phyloP scores from a whole-genome alignment of 2,797 vertebrate genomes.

The Tiaroga cobitis region DNA sequence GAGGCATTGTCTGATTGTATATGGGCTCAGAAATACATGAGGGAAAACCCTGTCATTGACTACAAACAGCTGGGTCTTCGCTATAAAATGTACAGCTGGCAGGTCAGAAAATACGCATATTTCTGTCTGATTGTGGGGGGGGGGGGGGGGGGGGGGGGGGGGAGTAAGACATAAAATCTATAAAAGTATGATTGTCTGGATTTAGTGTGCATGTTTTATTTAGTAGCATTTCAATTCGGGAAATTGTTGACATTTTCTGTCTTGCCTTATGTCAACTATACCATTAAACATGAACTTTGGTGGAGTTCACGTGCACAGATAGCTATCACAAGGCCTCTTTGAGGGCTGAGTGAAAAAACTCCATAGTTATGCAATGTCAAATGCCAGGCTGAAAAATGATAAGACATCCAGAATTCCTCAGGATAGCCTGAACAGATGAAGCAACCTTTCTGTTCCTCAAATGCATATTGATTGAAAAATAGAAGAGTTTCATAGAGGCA shows the following conservation, averaged over 20 bases:
- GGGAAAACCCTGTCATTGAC: slow-evolving; percentile 85
- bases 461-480: background rate
- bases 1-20: slow-evolving; percentile 85
- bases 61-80: slow-evolving; percentile 90
- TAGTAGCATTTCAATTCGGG: background rate
- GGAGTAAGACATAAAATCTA: background rate
- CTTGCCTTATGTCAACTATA: slow-evolving; percentile 46
- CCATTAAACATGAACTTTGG: slow-evolving; percentile 16
- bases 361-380: slow-evolving; percentile 41
- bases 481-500: background rate
- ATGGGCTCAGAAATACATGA: slow-evolving; percentile 83
- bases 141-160: too few species aligned
- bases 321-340: slow-evolving; percentile 65
- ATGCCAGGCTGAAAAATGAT: slow-evolving; percentile 44
- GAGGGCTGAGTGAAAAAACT: slow-evolving; percentile 28
- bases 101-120: slow-evolving; percentile 74
- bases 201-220: background rate
- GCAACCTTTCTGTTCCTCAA: background rate
- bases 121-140: background rate
- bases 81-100: slow-evolving; percentile 86
- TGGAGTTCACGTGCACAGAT: slow-evolving; percentile 56
- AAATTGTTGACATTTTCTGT: slow-evolving; percentile 40
- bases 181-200: background rate
- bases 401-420: slow-evolving; percentile 44
- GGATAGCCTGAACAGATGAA: slow-evolving; percentile 10